phyloP scores from a whole-genome alignment of 2,888 invertebrate genomes.

The Oconnorella tubifera region DNA sequence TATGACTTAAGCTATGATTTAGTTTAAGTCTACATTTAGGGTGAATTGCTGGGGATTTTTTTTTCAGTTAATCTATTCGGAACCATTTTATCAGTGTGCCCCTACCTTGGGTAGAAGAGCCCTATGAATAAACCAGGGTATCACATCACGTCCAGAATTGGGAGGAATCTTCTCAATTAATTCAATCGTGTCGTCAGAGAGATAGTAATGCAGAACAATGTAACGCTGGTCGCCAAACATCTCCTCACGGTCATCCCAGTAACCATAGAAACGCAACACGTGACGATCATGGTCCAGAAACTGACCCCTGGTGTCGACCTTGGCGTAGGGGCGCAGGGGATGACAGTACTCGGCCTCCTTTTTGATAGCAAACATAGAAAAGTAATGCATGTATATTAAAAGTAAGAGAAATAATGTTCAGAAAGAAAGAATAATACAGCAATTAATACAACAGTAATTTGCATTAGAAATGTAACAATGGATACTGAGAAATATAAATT shows the following conservation, averaged over 20 bases:
- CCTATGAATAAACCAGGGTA: conserved; percentile 71
- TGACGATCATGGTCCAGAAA: conserved; percentile 77
- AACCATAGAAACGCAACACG: conserved; percentile 73
- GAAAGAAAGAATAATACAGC: background rate
- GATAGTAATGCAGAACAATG: conserved; percentile 76
- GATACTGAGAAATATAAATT: too few species aligned
- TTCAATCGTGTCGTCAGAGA: conserved; percentile 84
- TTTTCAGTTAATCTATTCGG: too few species aligned
- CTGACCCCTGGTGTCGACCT: conserved; percentile 66
- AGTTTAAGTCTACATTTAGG: too few species aligned
- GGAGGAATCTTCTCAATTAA: conserved; percentile 70
- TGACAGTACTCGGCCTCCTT: conserved; percentile 56
- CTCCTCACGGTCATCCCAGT: conserved; percentile 81
- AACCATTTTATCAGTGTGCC: too few species aligned
- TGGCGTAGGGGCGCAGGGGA: conserved; percentile 56
- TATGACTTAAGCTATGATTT: too few species aligned
- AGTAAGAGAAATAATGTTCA: too few species aligned
- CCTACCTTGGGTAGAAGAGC: conserved; percentile 72
- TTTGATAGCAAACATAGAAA: background rate
- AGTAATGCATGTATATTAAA: too few species aligned
- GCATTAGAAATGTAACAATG: too few species aligned
- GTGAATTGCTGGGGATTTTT: too few species aligned
- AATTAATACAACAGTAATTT: background rate
- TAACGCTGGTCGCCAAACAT: conserved; percentile 74
- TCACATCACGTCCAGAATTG: conserved; percentile 70